Conservation (phyloP, 2,113 vertebrate genomes). For the Nycticryphes semicollaris region DNA sequence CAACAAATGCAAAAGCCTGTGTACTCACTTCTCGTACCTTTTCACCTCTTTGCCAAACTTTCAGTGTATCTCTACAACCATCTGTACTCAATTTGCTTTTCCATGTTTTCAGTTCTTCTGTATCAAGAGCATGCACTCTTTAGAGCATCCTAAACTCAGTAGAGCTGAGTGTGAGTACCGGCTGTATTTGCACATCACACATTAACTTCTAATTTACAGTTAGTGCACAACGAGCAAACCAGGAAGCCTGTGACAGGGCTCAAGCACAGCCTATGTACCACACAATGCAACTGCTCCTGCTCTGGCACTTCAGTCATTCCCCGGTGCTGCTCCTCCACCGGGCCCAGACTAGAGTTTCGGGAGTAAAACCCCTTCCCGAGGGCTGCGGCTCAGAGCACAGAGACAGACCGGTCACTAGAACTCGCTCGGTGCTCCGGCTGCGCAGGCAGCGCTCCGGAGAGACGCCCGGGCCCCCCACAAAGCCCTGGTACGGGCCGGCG, state of each 20-base stretch:
- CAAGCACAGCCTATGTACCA: rapidly evolving
- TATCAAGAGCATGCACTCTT: neutral
- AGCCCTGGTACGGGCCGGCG: neutral
- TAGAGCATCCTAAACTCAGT: rapidly evolving
- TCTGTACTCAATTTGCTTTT: neutral
- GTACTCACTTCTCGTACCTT: neutral
- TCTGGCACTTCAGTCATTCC: rapidly evolving
- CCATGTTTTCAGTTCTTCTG: neutral
- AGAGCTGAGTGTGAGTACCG: rapidly evolving
- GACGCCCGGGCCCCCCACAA: neutral
- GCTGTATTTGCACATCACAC: neutral
- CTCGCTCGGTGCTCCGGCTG: rapidly evolving
- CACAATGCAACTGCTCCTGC: rapidly evolving
- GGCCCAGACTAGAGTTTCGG: neutral
- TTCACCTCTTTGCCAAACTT: neutral
- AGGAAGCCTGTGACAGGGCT: neutral
- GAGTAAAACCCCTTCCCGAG: neutral
- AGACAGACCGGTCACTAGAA: neutral
- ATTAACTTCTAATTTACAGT: rapidly evolving
- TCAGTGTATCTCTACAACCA: neutral
- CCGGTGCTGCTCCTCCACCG: rapidly evolving
- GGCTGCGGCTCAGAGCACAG: neutral
- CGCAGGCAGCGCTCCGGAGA: neutral
- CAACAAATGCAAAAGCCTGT: neutral
- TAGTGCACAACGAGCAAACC: rapidly evolving